These are phyloP conservation scores for Notothenia rossii DNA, from an alignment of 2,113 vertebrate species.

Conservation along the genomic window DNA sequence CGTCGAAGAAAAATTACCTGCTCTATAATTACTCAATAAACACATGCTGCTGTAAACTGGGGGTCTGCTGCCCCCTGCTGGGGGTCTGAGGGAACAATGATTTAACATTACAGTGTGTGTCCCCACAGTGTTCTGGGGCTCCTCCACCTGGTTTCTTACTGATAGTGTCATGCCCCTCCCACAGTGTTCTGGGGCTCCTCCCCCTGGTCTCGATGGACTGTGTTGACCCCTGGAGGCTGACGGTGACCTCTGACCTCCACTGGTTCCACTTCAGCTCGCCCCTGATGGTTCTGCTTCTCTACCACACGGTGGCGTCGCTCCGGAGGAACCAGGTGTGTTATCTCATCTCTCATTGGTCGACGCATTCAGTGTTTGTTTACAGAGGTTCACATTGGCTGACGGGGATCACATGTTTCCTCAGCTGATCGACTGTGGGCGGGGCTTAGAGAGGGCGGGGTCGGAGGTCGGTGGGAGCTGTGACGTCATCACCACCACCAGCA, in stretches of 20 bases:
- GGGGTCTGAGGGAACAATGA: no score
- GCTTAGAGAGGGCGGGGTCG: conserved; percentile 75
- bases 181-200: conserved; percentile 92
- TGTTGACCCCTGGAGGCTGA: conserved; percentile 90
- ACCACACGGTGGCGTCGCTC: conserved; percentile 90
- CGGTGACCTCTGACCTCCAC: conserved; percentile 84
- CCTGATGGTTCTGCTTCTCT: conserved; percentile 90
- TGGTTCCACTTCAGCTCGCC: conserved; percentile 94
- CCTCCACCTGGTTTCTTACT: conserved; percentile 85
- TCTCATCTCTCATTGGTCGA: no score
- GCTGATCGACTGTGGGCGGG: conserved; percentile 6
- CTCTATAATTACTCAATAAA: neutral
- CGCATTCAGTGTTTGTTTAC: no score
- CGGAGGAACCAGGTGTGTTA: conserved; percentile 63
- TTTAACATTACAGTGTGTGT: no score
- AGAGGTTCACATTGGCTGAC: neutral
- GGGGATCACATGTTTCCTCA: conserved; percentile 12
- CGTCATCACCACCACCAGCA: conserved; percentile 73
- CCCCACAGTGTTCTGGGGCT: conserved; percentile 90
- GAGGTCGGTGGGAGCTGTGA: conserved; percentile 20
- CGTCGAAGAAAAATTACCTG: no score
- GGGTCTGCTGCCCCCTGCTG: neutral
- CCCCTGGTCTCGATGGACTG: conserved; percentile 90
- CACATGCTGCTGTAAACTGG: neutral
- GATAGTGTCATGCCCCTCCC: no score